Evolutionary conservation across 2,797 vertebrate genomes (phyloP).

Genomic region (Anabas testudineus): DNA sequence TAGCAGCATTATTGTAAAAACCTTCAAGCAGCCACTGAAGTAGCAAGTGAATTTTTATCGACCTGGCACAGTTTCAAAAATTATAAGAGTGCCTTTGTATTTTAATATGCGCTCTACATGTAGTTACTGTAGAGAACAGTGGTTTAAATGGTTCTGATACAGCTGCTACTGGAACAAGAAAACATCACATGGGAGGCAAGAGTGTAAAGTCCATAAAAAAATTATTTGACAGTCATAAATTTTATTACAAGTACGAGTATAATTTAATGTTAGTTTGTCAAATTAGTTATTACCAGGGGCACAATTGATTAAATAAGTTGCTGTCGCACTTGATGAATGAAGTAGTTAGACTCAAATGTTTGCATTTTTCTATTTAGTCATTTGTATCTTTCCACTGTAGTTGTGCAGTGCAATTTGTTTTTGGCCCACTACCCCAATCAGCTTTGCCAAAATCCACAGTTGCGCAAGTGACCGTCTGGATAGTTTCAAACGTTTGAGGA

Average conservation of each 20-base stretch:
- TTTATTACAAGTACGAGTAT: not conserved
- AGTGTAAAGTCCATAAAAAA: not conserved
- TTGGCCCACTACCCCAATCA: not conserved
- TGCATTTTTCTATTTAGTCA: too few relatives aligned
- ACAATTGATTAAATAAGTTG: not conserved
- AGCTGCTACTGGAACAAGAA: not conserved
- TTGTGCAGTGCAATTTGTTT: not conserved
- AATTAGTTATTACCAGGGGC: not conserved
- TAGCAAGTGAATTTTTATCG: not conserved
- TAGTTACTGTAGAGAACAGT: not conserved
- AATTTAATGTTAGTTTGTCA: not conserved
- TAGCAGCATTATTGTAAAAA: not conserved
- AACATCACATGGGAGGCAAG: not conserved
- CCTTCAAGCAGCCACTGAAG: not conserved
- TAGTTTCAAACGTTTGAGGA: not conserved
- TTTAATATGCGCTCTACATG: not conserved
- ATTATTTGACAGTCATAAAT: not conserved
- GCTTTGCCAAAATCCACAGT: conserved; percentile 18
- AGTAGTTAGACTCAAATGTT: not conserved
- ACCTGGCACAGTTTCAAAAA: not conserved
- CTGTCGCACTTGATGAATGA: not conserved
- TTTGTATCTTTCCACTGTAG: not conserved
- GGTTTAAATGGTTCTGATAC: not conserved
- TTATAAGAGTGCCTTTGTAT: not conserved
- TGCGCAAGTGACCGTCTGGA: conserved; percentile 15